These are phyloP conservation scores for Chrysina gloriosa DNA, from an alignment of 2,888 invertebrate species.

Conservation along the genomic window DNA sequence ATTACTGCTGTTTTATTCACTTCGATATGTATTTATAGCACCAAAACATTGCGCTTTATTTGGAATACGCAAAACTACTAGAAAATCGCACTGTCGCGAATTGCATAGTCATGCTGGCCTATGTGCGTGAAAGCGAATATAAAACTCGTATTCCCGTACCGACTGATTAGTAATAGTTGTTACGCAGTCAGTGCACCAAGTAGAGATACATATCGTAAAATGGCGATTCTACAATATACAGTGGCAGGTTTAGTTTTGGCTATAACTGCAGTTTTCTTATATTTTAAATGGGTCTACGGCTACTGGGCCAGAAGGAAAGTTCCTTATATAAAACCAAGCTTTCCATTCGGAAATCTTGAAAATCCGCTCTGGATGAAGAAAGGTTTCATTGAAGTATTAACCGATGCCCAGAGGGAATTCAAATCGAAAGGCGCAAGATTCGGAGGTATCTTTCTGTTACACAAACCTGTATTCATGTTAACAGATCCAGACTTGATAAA, in stretches of 20 bases:
- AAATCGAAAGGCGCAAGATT: background rate
- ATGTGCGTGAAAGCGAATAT: too few species aligned
- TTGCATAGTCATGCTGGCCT: too few species aligned
- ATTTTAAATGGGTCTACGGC: slow-evolving; percentile 38
- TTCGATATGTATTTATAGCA: too few species aligned
- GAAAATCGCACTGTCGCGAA: too few species aligned
- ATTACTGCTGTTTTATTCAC: too few species aligned
- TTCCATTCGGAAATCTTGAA: slow-evolving; percentile 35
- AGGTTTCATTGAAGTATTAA: background rate
- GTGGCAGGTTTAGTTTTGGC: background rate
- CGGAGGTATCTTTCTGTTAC: slow-evolving; percentile 11
- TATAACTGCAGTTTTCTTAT: background rate
- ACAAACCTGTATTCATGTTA: slow-evolving; percentile 47
- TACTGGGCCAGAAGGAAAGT: slow-evolving; percentile 37
- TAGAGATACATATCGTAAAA: too few species aligned
- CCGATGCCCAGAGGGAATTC: background rate
- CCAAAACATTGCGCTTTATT: too few species aligned
- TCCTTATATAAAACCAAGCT: slow-evolving; percentile 9
- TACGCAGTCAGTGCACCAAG: too few species aligned
- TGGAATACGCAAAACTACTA: too few species aligned
- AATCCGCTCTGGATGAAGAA: background rate
- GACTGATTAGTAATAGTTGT: too few species aligned
- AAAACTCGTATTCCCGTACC: too few species aligned
- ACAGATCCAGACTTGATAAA: slow-evolving; percentile 45
- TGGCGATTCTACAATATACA: background rate